Evolutionary conservation across 2,113 vertebrate genomes (phyloP), one percentile per base, ranked within the genome.

Genomic region (Mohoua ochrocephala): DNA sequence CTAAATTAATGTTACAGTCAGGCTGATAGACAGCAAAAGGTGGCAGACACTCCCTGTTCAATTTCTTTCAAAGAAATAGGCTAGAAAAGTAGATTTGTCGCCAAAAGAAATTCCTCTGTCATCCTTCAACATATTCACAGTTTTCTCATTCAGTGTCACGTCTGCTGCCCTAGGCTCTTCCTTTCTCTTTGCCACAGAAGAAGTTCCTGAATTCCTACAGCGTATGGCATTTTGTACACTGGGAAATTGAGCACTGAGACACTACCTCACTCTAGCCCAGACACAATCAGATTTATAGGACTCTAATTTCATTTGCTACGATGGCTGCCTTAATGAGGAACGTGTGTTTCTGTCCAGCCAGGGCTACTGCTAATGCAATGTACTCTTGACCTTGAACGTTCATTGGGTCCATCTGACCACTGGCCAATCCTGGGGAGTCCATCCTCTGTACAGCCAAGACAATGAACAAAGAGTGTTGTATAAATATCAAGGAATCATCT

Each of bases 231-330:
- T 95, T 95, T 94, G 95, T 87, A 85, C 86, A 37, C 87, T 81
- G 95, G 92, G 96, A 98, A 97, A 98, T 97, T 91, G 97, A 97
- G 96, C 95, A 96, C 85, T 82, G 96, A 98, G 98, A 98, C 98
- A 93, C 97, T 97, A 96, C 97, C 96, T 98, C 96, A 96, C 98
- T 98, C 97, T 87, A 96, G 90, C 94, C 91, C 94, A 97, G 97
- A 97, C 97, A 97, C 94, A 93, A 97, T 97, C 97, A 97, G 94
- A 96, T 97, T 97, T 96, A 97, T 95, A 27, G 91, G 92, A 91
- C 92, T 97, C 91, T 98, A 98, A 98, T 98, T 98, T 97, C 90
- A 96, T 98, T 98, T 98, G 96, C 93, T 97, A 44, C 60, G 54
- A 93, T 93, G 93, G 83, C 92, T 86, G 88, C 91, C 94, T 91